Evolutionary conservation across 2,113 vertebrate genomes (phyloP), one percentile per base, ranked within the genome.

Genomic region (Erythrocercus mccallii): DNA sequence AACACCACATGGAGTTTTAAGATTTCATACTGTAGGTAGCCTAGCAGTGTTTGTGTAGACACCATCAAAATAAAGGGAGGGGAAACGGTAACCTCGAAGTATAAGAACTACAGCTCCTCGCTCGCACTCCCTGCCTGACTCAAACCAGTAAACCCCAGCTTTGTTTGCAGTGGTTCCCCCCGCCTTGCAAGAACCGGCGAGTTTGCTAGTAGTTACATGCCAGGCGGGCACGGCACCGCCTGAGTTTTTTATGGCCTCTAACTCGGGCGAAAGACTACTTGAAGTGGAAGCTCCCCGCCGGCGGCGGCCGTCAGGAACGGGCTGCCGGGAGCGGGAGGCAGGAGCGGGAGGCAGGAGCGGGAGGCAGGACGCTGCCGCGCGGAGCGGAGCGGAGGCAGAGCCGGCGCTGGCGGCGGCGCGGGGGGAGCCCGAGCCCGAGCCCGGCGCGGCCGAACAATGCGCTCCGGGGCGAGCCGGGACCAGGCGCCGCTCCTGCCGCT

Each of bases 1-100:
- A 98, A 98, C 98, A 98, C 99, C 99, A 99, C 99, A 99, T 99
- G 99, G 98, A 98, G 98, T 98, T 98, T 98, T 98, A 98, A 99
- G 98, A 99, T 98, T 98, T 98, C 98, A 97, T 98, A 98, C 98
- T 98, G 98, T 98, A 98, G 97, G 98, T 98, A 98, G 97, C 97
- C 97, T 97, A 96, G 96, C 97, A 98, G 98, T 97, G 97, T 98
- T 98, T 98, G 97, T 98, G 96, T 94, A 98, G 97, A 98, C 96
- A 98, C 93, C 98, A 97, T 92, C 97, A 97, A 98, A 98, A 98
- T 98, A 98, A 98, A 98, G 98, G 98, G 97, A 97, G 97, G 97
- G 96, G 96, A 95, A 97, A 98, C 87, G 90, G 96, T 97, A 98
- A 97, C 97, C 98, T 97, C 97, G 81, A 96, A 98, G 97, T 97